Conservation (phyloP, 1,140 invertebrate species). For the Neelides sp. region DNA sequence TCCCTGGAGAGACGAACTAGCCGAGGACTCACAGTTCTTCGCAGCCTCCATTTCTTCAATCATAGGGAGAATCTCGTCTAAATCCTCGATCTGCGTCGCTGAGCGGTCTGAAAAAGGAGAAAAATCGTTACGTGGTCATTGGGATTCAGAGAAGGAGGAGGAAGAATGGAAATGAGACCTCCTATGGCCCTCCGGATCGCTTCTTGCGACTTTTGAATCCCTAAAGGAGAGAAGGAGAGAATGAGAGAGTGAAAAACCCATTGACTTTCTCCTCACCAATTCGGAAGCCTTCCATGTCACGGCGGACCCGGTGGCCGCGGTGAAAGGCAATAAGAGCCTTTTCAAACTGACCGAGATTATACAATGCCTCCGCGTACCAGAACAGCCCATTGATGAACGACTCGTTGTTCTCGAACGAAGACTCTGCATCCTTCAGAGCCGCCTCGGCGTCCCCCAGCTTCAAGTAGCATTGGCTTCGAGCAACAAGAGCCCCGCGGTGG, state of each 20-base stretch:
- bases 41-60: constrained; percentile 17
- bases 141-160: too few relatives aligned
- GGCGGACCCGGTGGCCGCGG: constrained; percentile 37
- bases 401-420: constrained; percentile 11
- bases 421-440: constrained; percentile 22
- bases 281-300: constrained; percentile 39
- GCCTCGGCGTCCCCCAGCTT: constrained; percentile 23
- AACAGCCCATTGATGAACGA: constrained; percentile 32
- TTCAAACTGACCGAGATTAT: constrained; percentile 41
- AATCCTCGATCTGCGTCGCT: constrained; percentile 27
- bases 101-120: constrained; percentile 11
- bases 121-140: background rate
- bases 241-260: too few relatives aligned
- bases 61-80: constrained; percentile 19
- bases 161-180: constrained; percentile 34
- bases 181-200: constrained; percentile 42
- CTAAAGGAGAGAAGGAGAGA: too few relatives aligned
- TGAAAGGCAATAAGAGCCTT: constrained; percentile 40
- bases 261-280: too few relatives aligned
- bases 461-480: constrained; percentile 25
- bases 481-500: constrained; percentile 15
- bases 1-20: too few relatives aligned
- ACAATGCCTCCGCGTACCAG: constrained; percentile 40
- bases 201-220: constrained; percentile 41
- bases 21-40: too few relatives aligned